Percentiles rank a stretch among this genome's conserved stretches.
These are phyloP conservation scores for Egretta garzetta DNA, from an alignment of 2,113 vertebrate species.

Conservation along the genomic window DNA sequence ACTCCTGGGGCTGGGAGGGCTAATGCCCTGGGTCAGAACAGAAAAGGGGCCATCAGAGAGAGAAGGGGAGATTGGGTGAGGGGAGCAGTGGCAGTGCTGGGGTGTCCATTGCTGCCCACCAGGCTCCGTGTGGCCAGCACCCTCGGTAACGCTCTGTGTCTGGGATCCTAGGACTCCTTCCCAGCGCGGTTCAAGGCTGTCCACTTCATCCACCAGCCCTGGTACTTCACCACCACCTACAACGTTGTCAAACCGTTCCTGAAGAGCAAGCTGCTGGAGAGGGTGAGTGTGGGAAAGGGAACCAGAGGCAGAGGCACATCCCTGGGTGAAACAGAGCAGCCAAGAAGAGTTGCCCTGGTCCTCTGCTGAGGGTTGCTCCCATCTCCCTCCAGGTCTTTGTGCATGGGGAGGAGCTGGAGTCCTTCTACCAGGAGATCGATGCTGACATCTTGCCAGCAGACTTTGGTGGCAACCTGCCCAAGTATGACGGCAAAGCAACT, in stretches of 20 bases:
- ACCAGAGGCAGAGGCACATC: rapidly evolving
- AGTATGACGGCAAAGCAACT: slow-evolving; percentile 80
- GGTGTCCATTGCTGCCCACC: neutral
- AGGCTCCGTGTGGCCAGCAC: neutral
- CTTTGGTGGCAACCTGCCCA: slow-evolving; percentile 87
- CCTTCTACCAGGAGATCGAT: slow-evolving; percentile 88
- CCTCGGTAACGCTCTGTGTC: neutral
- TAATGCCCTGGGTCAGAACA: neutral
- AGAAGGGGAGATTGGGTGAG: neutral
- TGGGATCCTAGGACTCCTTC: slow-evolving; percentile 88
- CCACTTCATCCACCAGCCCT: slow-evolving; percentile 95
- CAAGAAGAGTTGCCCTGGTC: neutral
- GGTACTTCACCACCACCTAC: slow-evolving; percentile 99
- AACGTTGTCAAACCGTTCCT: slow-evolving; percentile 95
- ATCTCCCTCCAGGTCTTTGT: slow-evolving; percentile 84
- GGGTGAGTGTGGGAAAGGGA: slow-evolving; percentile 77
- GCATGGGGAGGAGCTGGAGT: slow-evolving; percentile 89
- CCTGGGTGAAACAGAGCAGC: neutral
- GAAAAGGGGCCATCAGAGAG: neutral
- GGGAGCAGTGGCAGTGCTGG: rapidly evolving
- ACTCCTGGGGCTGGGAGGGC: neutral
- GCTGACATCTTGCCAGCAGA: slow-evolving; percentile 87
- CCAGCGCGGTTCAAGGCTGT: slow-evolving; percentile 96
- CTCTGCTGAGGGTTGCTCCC: neutral
- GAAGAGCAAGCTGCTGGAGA: slow-evolving; percentile 95